Evolutionary conservation across 2,888 invertebrate species (phyloP), one percentile per base, ranked within the genome.

Genomic region (Trichopoda pennipes): DNA sequence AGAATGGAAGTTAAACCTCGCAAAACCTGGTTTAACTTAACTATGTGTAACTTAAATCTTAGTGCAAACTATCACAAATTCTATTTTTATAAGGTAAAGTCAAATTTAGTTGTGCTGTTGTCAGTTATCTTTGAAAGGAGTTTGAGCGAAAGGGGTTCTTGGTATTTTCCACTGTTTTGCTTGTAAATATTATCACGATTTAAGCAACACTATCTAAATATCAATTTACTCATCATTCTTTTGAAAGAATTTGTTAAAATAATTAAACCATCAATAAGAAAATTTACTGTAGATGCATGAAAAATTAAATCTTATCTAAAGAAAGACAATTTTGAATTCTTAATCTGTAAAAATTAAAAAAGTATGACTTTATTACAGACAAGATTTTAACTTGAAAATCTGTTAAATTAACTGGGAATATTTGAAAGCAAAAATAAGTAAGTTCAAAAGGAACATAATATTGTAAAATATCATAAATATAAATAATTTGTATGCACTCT

Each of bases 331-430:
- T 63, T 63, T 10, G 12, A 55, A 68, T 74, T 60, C 64, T 32
- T 69, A 42, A 44, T 68, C 63, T 75, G 42, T 73, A 68, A n/a
- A n/a, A n/a, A 73, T 68, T 82, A 72, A 68, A 58, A 28, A 72
- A 61, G 72, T 35, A 82, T 78, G 56, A 42, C 66, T 75, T 75
- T 49, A 51, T 78, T 66, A 44, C n/a, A 38, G 42, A 64, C n/a
- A 78, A 74, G 66, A 58, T 66, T 61, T 61, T 60, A 64, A 35
- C 2, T 17, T 10, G 17, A 56, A 56, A 23, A 21, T 53, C n/a
- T n/a, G 6, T 32, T 17, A 32, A 55, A 55, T 7, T 28, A 23
- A 28, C 16, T 2, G 47, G 2, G 4, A 49, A 17, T 3, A 49
- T 28, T 28, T 28, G 6, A 28, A 28, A 6, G 8, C 10, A 14